These are phyloP conservation scores for Scaptomyza pallida DNA, from an alignment of 1,140 invertebrate species.

Conservation along the genomic window DNA sequence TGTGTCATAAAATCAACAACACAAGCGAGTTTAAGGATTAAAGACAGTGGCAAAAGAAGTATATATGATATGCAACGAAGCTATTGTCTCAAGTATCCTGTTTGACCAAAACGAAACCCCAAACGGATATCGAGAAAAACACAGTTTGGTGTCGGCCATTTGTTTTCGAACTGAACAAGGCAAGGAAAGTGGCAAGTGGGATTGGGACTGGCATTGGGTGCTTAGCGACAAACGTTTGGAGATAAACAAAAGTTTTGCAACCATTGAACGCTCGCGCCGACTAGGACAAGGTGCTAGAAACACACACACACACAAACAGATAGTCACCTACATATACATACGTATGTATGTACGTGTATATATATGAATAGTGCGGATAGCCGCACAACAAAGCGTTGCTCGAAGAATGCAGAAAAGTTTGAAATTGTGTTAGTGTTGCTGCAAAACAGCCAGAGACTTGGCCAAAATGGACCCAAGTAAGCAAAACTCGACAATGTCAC, in stretches of 20 bases:
- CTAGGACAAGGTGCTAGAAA: conserved; percentile 21
- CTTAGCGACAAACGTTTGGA: conserved; percentile 38
- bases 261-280: conserved; percentile 11
- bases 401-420: conserved; percentile 43
- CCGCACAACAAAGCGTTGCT: conserved; percentile 20
- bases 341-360: neutral
- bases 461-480: neutral
- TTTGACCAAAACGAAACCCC: conserved; percentile 39
- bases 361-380: neutral
- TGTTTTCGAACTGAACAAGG: conserved; percentile 18
- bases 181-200: neutral
- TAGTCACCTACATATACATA: neutral
- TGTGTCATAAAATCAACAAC: too few species aligned
- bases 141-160: conserved; percentile 41
- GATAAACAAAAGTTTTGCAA: conserved; percentile 47
- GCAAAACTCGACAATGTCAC: neutral
- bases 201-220: conserved; percentile 14
- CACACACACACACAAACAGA: too few species aligned
- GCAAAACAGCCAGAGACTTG: conserved; percentile 8
- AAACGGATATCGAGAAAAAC: conserved; percentile 68
- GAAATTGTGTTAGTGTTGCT: conserved; percentile 37
- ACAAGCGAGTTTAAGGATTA: too few species aligned
- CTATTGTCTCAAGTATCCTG: conserved; percentile 26
- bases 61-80: neutral
- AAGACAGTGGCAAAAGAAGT: too few species aligned